phyloP scores from a whole-genome alignment of 2,113 vertebrate genomes.

The Tachysurus vachellii region DNA sequence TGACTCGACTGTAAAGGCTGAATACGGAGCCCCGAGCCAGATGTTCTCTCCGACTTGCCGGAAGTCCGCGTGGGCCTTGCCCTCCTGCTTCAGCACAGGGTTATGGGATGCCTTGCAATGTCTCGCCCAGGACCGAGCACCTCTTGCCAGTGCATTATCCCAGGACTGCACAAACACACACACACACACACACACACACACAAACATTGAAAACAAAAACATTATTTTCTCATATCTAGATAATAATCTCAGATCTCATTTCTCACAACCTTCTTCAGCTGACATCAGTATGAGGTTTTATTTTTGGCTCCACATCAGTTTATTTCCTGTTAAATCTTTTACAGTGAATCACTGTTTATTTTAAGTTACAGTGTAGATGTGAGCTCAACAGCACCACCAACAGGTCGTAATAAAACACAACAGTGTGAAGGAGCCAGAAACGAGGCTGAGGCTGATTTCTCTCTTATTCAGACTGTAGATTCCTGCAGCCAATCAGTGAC shows the following conservation, averaged over 20 bases:
- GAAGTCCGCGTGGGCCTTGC: constrained; percentile 46
- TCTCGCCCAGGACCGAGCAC: constrained; percentile 53
- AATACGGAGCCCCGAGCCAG: constrained; percentile 45
- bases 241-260: too few species aligned
- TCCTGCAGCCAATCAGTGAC: neutral
- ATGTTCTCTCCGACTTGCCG: constrained; percentile 55
- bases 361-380: neutral
- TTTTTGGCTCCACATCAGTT: neutral
- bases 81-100: constrained; percentile 32
- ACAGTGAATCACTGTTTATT: neutral
- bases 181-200: constrained; percentile 6
- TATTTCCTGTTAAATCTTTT: neutral
- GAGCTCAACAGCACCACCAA: neutral
- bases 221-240: neutral
- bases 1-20: constrained; percentile 43
- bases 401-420: neutral
- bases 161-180: constrained; percentile 51
- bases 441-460: neutral
- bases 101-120: constrained; percentile 49
- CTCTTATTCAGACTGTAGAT: neutral
- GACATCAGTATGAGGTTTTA: neutral
- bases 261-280: neutral
- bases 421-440: neutral
- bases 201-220: neutral
- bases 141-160: constrained; percentile 56